phyloP scores from a whole-genome alignment of 2,797 vertebrate species.

The Neoniphon sammara region DNA sequence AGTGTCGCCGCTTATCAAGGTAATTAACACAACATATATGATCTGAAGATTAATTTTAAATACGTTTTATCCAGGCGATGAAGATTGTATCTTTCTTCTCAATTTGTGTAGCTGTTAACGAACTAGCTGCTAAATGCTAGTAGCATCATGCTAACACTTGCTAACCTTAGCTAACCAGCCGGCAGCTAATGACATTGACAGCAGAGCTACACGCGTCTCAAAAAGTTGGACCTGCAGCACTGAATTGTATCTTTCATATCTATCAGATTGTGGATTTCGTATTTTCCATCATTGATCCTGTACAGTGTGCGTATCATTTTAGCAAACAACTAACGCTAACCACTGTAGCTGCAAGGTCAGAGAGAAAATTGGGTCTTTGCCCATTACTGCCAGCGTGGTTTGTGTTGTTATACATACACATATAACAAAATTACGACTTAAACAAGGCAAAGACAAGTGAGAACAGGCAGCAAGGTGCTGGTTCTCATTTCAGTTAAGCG shows the following conservation, averaged over 20 bases:
- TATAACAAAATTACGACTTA: no score
- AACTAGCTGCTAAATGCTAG: neutral
- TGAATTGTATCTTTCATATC: neutral
- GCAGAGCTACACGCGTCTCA: neutral
- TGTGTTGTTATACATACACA: neutral
- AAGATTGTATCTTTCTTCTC: accelerated
- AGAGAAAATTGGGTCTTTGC: conserved; percentile 13
- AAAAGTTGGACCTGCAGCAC: neutral
- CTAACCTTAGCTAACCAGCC: conserved; percentile 32
- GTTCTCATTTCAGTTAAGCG: no score
- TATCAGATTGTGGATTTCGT: neutral
- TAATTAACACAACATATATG: conserved; percentile 50
- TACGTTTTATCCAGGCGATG: accelerated
- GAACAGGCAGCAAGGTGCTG: no score
- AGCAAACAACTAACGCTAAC: no score
- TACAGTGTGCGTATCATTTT: neutral
- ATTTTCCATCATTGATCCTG: neutral
- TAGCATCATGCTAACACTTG: conserved; percentile 44
- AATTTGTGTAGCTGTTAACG: accelerated
- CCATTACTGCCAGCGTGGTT: neutral
- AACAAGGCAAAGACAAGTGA: no score
- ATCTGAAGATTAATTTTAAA: accelerated
- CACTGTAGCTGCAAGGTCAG: conserved; percentile 33
- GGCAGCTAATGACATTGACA: conserved; percentile 70
- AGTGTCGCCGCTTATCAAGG: conserved; percentile 93